These are phyloP conservation scores for Sesia apiformis DNA, from an alignment of 2,888 invertebrate species.

Conservation along the genomic window DNA sequence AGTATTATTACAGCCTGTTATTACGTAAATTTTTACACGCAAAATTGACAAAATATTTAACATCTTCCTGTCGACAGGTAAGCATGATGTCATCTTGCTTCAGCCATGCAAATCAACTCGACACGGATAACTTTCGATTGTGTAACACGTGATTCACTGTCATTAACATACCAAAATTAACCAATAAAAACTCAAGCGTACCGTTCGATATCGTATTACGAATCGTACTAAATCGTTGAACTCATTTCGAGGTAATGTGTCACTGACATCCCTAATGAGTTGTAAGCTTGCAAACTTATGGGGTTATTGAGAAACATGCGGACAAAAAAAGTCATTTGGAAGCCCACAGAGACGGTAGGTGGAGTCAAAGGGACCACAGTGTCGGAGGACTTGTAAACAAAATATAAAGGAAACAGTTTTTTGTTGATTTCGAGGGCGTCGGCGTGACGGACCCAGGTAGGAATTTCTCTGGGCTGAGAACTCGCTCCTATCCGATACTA, in stretches of 20 bases:
- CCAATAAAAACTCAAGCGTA: not conserved
- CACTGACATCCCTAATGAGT: conserved; percentile 16
- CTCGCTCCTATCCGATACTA: conserved; percentile 26
- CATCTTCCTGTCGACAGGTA: conserved; percentile 6
- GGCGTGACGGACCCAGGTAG: conserved; percentile 49
- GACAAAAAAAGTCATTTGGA: conserved; percentile 59
- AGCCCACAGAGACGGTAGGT: conserved; percentile 28
- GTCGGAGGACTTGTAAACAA: conserved; percentile 70
- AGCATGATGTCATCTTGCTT: conserved; percentile 20
- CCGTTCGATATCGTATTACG: not conserved
- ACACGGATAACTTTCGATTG: conserved; percentile 27
- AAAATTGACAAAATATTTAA: conserved; percentile 7
- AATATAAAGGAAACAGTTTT: conserved; percentile 65
- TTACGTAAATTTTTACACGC: conserved; percentile 7
- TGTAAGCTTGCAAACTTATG: conserved; percentile 21
- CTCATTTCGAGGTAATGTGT: not conserved
- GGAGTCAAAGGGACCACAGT: conserved; percentile 50
- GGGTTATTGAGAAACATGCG: conserved; percentile 35
- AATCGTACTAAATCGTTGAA: no score
- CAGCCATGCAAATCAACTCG: conserved; percentile 30
- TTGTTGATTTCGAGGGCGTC: conserved; percentile 40
- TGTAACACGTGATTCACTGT: conserved; percentile 11
- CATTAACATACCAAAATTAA: not conserved
- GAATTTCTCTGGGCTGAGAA: conserved; percentile 19
- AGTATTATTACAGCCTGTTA: no score